Evolutionary conservation across 1,140 invertebrate species (phyloP).

Genomic region (Dysdera silvatica): DNA sequence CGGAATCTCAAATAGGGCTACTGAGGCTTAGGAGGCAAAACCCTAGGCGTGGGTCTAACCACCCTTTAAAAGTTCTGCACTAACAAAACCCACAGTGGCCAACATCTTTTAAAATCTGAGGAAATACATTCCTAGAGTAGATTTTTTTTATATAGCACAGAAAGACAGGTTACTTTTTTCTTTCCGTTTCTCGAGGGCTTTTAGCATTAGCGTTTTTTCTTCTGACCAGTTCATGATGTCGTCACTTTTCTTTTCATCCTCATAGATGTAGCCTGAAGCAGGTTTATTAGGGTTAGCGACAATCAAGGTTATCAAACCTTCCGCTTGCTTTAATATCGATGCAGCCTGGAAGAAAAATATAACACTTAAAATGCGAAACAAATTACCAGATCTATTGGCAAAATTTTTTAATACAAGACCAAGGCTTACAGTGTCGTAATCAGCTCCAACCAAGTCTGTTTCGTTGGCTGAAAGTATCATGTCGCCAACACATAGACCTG

Average conservation of each 20-base stretch:
- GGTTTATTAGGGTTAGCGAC: constrained; percentile 73
- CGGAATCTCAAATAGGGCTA: no score
- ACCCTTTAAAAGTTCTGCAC: no score
- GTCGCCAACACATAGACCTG: constrained; percentile 83
- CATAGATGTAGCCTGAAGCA: constrained; percentile 11
- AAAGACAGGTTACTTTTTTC: constrained; percentile 46
- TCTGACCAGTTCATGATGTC: constrained; percentile 43
- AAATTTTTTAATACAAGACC: background rate
- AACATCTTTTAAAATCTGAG: constrained; percentile 22
- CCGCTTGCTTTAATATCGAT: constrained; percentile 70
- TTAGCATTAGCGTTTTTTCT: constrained; percentile 15
- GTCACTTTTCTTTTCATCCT: constrained; percentile 7
- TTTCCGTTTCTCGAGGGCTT: constrained; percentile 34
- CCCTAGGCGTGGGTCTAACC: no score
- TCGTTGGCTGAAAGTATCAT: constrained; percentile 90
- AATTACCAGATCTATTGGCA: constrained; percentile 31
- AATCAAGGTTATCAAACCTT: constrained; percentile 73
- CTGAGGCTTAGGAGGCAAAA: no score
- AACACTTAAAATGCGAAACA: constrained; percentile 38
- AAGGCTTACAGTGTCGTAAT: constrained; percentile 64
- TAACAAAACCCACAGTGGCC: background rate
- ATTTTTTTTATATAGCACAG: no score
- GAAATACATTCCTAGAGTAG: no score
- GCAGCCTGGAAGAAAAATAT: constrained; percentile 56
- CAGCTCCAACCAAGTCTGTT: constrained; percentile 73